Conservation (phyloP, 2,113 vertebrate species). For the Chloropsis hardwickii region DNA sequence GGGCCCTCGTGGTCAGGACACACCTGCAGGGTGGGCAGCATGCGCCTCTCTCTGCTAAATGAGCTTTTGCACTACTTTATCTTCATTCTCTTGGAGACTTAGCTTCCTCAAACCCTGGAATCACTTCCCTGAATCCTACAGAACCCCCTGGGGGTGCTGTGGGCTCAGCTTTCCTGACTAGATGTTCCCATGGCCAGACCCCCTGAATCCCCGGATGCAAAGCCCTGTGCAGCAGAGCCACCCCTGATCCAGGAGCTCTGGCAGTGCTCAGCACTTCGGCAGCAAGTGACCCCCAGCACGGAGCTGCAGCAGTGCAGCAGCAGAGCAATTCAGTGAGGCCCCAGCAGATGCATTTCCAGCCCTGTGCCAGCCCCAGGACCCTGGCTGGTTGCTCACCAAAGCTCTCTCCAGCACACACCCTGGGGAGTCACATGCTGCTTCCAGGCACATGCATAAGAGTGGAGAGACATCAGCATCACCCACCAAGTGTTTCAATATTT, state of each 20-base stretch:
- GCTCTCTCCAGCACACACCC: not conserved
- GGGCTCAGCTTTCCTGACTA: not conserved
- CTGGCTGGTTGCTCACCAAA: fast-evolving
- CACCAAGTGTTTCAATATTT: not conserved
- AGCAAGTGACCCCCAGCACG: fast-evolving
- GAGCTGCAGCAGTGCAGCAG: not conserved
- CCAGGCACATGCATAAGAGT: not conserved
- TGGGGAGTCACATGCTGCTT: not conserved
- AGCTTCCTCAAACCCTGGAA: not conserved
- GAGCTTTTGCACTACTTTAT: not conserved
- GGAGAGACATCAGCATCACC: not conserved
- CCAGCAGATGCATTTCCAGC: not conserved
- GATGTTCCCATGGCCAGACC: not conserved
- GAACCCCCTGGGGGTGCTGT: fast-evolving
- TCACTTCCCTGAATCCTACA: not conserved
- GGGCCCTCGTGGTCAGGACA: not conserved
- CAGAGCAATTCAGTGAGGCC: not conserved
- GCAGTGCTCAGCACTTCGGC: not conserved
- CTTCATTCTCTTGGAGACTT: not conserved
- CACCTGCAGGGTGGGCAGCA: fast-evolving
- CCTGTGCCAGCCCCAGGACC: fast-evolving
- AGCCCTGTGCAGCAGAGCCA: fast-evolving
- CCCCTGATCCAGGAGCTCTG: not conserved
- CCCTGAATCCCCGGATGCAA: not conserved
- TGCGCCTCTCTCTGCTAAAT: not conserved